These are phyloP conservation scores for Liodrosophila aerea DNA, from an alignment of 2,888 invertebrate genomes.

Conservation along the genomic window DNA sequence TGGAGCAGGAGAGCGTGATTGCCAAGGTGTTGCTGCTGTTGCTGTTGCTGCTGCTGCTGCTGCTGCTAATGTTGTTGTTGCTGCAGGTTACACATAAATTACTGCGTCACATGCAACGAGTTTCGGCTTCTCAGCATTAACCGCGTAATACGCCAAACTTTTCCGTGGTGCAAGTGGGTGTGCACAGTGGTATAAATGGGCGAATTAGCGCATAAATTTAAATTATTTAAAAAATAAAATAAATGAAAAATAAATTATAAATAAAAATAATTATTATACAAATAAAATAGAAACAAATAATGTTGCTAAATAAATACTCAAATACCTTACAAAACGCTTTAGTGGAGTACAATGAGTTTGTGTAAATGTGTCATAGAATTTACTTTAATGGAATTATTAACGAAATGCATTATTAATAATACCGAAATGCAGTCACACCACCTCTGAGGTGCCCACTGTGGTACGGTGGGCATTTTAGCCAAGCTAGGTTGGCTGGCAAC, in stretches of 20 bases:
- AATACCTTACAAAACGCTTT: neutral
- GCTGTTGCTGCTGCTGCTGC: neutral
- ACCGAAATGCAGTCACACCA: too few species aligned
- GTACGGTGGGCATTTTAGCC: constrained; percentile 3
- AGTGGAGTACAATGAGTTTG: neutral
- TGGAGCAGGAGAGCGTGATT: constrained; percentile 4
- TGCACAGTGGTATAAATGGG: constrained; percentile 8
- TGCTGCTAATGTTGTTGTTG: constrained; percentile 20
- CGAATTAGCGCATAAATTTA: too few species aligned
- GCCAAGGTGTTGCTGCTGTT: constrained; percentile 40
- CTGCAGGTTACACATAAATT: constrained; percentile 57
- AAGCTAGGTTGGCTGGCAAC: constrained; percentile 8
- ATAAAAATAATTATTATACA: too few species aligned
- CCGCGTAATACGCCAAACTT: constrained; percentile 53
- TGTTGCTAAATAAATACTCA: too few species aligned
- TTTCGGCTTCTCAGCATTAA: constrained; percentile 56
- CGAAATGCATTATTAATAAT: too few species aligned
- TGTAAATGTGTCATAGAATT: too few species aligned
- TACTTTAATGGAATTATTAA: too few species aligned
- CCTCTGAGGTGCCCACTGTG: too few species aligned
- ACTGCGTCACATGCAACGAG: constrained; percentile 57
- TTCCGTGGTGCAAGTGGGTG: constrained; percentile 18
- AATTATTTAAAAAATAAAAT: too few species aligned
- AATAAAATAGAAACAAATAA: too few species aligned
- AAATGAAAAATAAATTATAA: too few species aligned